Percentiles rank a stretch among this genome's conserved stretches.
Conservation (phyloP, 2,113 vertebrate genomes). For the Todiramphus saurophagus region DNA sequence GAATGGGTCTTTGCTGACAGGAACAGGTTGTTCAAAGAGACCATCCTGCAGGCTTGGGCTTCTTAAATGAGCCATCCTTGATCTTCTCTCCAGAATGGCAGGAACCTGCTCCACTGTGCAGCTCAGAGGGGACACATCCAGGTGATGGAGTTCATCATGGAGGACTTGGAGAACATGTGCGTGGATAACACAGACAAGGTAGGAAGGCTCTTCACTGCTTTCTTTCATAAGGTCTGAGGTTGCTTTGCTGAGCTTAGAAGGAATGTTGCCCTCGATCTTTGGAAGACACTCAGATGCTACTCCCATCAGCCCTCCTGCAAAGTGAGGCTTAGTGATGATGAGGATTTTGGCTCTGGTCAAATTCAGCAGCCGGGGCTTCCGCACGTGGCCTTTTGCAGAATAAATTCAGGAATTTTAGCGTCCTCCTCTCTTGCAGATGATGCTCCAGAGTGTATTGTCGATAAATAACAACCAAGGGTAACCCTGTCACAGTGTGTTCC, state of each 20-base stretch:
- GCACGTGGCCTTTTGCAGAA: not conserved
- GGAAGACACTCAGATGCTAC: not conserved
- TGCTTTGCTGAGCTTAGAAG: not conserved
- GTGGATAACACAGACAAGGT: conserved; percentile 85
- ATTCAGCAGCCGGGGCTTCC: not conserved
- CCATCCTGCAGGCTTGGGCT: not conserved
- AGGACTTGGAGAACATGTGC: conserved; percentile 82
- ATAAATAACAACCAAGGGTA: not conserved
- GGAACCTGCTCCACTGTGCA: conserved; percentile 86
- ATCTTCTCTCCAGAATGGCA: conserved; percentile 75
- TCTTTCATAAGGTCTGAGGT: not conserved
- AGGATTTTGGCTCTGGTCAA: not conserved
- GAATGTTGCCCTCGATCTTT: not conserved
- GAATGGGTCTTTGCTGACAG: not conserved
- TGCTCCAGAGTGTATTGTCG: not conserved
- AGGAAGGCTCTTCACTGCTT: not conserved
- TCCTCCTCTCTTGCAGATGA: not conserved
- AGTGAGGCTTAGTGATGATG: not conserved
- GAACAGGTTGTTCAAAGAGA: not conserved
- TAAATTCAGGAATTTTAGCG: not conserved
- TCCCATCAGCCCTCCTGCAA: not conserved
- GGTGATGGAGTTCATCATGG: conserved; percentile 83
- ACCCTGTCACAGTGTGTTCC: not conserved
- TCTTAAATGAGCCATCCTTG: not conserved
- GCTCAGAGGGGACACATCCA: conserved; percentile 84